Conservation (phyloP, 2,113 vertebrate species). For the Pedionomus torquatus region DNA sequence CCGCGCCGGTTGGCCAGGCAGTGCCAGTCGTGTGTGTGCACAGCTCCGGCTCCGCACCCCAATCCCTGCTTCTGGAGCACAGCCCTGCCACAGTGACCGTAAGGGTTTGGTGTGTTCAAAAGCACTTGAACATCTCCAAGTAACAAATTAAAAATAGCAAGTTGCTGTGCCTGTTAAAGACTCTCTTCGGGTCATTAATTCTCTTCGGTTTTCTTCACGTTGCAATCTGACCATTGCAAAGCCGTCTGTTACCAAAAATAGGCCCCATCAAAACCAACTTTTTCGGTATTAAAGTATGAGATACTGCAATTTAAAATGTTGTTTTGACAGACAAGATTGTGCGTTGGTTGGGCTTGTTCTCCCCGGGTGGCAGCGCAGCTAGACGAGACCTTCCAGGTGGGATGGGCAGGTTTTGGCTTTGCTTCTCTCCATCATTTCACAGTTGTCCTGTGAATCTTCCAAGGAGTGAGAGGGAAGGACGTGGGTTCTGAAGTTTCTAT, state of each 20-base stretch:
- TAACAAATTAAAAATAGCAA: neutral
- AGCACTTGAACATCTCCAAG: neutral
- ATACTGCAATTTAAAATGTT: neutral
- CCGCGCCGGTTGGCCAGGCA: neutral
- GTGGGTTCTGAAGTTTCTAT: neutral
- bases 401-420: neutral
- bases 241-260: neutral
- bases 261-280: neutral
- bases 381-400: neutral
- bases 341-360: neutral
- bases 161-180: neutral
- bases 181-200: neutral
- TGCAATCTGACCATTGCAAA: neutral
- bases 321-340: neutral
- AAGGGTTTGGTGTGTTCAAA: neutral
- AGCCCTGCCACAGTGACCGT: neutral
- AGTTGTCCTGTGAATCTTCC: neutral
- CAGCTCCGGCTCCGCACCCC: accelerated
- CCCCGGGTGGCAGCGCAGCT: neutral
- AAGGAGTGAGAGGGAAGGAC: neutral
- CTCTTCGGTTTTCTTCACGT: too few species aligned
- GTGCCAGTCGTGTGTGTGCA: accelerated
- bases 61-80: neutral
- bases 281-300: neutral
- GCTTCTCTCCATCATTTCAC: neutral